Conservation (phyloP, 2,797 vertebrate genomes). For the Monodelphis domestica region DNA sequence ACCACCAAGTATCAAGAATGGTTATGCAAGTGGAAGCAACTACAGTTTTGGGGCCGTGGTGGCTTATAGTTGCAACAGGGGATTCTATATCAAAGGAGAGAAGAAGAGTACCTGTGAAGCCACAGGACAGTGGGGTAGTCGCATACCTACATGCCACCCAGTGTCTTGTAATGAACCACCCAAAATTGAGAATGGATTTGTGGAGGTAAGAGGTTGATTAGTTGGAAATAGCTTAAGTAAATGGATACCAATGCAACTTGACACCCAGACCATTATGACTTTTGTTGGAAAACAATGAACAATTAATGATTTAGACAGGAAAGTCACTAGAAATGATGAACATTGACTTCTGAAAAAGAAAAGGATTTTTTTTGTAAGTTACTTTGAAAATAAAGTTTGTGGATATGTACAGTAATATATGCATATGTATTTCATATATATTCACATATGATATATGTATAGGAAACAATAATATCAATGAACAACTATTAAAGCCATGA, state of each 20-base stretch:
- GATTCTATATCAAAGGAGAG: conserved; percentile 95
- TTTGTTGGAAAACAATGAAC: not conserved
- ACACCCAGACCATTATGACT: not conserved
- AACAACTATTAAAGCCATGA: not conserved
- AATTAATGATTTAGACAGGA: not conserved
- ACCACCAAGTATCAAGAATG: conserved; percentile 90
- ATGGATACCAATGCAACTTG: not conserved
- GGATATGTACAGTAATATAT: not conserved
- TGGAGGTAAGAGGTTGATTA: conserved; percentile 87
- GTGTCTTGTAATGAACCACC: conserved; percentile 91
- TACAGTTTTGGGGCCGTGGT: conserved; percentile 97
- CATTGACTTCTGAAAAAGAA: no score
- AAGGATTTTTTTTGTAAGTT: not conserved
- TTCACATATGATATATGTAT: not conserved
- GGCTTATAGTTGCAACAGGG: conserved; percentile 96
- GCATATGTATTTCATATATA: not conserved
- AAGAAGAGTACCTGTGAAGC: conserved; percentile 96
- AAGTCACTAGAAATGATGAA: not conserved
- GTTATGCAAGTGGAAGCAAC: conserved; percentile 93
- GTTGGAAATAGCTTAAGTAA: not conserved
- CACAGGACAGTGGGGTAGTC: conserved; percentile 94
- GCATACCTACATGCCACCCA: conserved; percentile 92
- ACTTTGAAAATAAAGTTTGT: conserved; percentile 3
- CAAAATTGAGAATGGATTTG: conserved; percentile 89
- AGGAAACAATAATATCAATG: not conserved